A percentile compares a stretch with the other conserved stretches of the same genome.
phyloP scores from a whole-genome alignment of 2,797 vertebrate genomes.

The Catamblyrhynchus diadema region DNA sequence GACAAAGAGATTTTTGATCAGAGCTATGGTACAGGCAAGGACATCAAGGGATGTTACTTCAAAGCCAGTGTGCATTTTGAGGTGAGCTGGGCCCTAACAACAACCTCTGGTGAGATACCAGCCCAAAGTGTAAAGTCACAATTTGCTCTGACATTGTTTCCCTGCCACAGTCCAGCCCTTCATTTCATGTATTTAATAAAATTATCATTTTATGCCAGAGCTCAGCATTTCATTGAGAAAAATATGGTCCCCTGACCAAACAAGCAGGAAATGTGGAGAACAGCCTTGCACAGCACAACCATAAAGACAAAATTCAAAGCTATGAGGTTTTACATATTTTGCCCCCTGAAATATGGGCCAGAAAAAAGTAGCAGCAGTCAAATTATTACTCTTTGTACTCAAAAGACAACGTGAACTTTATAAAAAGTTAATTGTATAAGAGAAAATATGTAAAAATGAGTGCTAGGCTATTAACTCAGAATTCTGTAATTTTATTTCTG shows the following conservation, averaged over 20 bases:
- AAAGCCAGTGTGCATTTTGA: slow-evolving; percentile 60
- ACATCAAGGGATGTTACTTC: slow-evolving; percentile 52
- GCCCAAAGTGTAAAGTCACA: background rate
- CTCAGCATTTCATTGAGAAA: slow-evolving; percentile 34
- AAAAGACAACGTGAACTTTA: background rate
- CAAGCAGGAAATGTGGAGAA: background rate
- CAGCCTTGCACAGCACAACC: background rate
- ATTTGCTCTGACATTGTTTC: slow-evolving; percentile 47
- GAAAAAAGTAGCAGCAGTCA: background rate
- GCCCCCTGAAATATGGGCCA: background rate
- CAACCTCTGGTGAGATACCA: slow-evolving; percentile 20
- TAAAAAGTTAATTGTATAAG: background rate
- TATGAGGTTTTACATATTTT: background rate
- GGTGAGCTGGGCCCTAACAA: slow-evolving; percentile 57
- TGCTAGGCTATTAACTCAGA: background rate
- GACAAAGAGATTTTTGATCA: slow-evolving; percentile 77
- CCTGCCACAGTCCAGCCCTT: background rate
- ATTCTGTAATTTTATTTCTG: background rate
- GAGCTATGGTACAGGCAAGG: slow-evolving; percentile 20
- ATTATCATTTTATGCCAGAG: background rate
- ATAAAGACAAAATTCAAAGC: background rate
- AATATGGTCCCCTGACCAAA: background rate
- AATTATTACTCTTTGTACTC: background rate
- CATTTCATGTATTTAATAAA: slow-evolving; percentile 7
- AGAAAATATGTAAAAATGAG: background rate